Conservation (phyloP, 2,888 invertebrate species). For the Sphaerophoria taeniata region DNA sequence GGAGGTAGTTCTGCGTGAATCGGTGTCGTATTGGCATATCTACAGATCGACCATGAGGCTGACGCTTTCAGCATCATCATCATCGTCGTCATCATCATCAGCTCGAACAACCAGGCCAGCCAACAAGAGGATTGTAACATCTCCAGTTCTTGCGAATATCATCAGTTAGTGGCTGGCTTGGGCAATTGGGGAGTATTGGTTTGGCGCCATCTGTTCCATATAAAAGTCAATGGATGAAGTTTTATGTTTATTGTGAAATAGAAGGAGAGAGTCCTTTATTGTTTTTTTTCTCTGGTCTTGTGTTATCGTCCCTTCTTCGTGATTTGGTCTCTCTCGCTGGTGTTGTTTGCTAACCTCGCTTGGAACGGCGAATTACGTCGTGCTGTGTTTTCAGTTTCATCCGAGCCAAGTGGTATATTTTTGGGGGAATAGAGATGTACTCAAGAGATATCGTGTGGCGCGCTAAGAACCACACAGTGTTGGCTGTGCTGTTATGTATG, state of each 20-base stretch:
- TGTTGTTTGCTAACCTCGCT: constrained; percentile 15
- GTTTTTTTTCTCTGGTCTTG: constrained; percentile 26
- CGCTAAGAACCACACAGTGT: constrained; percentile 69
- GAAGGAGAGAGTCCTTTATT: constrained; percentile 48
- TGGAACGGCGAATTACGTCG: neutral
- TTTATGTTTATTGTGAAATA: constrained; percentile 71
- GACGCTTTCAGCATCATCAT: constrained; percentile 14
- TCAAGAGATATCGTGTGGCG: constrained; percentile 71
- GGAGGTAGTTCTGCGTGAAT: constrained; percentile 63
- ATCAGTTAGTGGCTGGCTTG: constrained; percentile 18
- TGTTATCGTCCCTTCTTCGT: constrained; percentile 33
- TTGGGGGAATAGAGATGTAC: constrained; percentile 73
- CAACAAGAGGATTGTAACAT: constrained; percentile 31
- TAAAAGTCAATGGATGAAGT: constrained; percentile 75
- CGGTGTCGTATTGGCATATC: constrained; percentile 72
- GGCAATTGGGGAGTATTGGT: constrained; percentile 73
- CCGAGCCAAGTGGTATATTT: constrained; percentile 38
- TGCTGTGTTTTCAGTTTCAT: constrained; percentile 64
- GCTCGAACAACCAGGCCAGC: constrained; percentile 31
- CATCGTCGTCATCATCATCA: constrained; percentile 31
- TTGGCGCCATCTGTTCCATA: constrained; percentile 75
- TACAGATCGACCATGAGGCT: neutral
- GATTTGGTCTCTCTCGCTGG: no score
- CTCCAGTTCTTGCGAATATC: neutral
- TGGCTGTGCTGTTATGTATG: constrained; percentile 27